These are phyloP conservation scores for Xiphorhynchus elegans DNA, from an alignment of 2,113 vertebrate genomes.

Conservation along the genomic window DNA sequence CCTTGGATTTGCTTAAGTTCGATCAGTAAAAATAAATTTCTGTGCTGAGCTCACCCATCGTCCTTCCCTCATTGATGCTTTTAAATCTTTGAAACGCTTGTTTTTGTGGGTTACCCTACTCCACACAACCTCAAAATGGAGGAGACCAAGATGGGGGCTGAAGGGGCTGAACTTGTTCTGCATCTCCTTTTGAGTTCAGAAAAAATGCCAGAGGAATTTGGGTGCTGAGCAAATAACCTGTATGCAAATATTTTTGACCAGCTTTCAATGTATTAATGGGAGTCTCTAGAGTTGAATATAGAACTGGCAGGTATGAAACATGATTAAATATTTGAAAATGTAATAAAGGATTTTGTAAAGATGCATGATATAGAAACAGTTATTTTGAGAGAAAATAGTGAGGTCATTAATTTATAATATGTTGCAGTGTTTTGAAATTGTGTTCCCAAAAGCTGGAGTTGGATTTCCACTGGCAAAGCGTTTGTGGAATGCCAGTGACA, in stretches of 20 bases:
- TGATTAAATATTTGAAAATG: not conserved
- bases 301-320: not conserved
- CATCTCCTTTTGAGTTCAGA: not conserved
- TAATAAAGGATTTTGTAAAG: not conserved
- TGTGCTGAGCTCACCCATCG: constrained; percentile 36
- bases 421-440: not conserved
- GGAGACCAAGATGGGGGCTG: not conserved
- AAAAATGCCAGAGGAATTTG: not conserved
- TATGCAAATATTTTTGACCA: not conserved
- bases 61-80: constrained; percentile 1
- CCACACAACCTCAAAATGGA: fast-evolving
- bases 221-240: not conserved
- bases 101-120: not conserved
- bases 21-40: constrained; percentile 75
- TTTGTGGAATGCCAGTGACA: not conserved
- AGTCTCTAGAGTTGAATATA: not conserved
- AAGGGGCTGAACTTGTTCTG: not conserved
- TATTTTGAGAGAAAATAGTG: constrained; percentile 4
- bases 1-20: constrained; percentile 63
- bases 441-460: constrained; percentile 25
- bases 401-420: not conserved
- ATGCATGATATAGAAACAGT: not conserved
- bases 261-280: not conserved
- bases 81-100: not conserved
- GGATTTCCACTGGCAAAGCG: not conserved